Conservation (phyloP, 2,888 invertebrate species). For the Drosophila suboccidentalis region DNA sequence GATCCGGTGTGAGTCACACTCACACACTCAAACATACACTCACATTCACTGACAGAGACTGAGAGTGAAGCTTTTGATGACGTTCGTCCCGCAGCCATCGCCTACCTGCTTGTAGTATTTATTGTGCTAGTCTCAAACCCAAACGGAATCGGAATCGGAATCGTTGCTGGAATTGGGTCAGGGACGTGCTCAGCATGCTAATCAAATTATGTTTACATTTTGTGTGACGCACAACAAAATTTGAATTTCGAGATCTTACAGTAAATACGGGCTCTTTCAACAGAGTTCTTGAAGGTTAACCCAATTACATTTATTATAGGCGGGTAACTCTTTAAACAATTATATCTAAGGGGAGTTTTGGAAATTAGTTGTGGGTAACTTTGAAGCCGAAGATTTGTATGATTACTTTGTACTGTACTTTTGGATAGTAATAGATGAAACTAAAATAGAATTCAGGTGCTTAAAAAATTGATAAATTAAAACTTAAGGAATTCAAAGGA, state of each 20-base stretch:
- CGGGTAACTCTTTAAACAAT: background rate
- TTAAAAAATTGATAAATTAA: too few species aligned
- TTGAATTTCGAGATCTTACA: constrained; percentile 16
- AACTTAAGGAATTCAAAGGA: too few species aligned
- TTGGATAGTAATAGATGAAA: too few species aligned
- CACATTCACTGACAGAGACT: background rate
- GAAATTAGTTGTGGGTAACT: background rate
- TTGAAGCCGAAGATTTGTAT: too few species aligned
- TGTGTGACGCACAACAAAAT: constrained; percentile 61
- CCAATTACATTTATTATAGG: background rate
- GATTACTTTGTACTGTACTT: background rate
- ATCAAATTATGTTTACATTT: constrained; percentile 56
- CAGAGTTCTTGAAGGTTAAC: constrained; percentile 39
- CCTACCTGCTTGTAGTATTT: constrained; percentile 34
- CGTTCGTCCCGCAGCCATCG: constrained; percentile 48
- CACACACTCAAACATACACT: constrained; percentile 9
- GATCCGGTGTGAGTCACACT: constrained; percentile 71
- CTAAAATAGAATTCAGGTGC: too few species aligned
- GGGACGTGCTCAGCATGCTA: constrained; percentile 80
- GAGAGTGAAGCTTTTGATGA: constrained; percentile 42
- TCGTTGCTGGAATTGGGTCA: constrained; percentile 66
- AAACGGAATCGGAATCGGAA: constrained; percentile 41
- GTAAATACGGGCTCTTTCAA: constrained; percentile 32
- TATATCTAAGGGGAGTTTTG: background rate
- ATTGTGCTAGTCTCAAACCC: constrained; percentile 37